Evolutionary conservation across 2,888 invertebrate species (phyloP).

Genomic region (Leptarthrus brevirostris): DNA sequence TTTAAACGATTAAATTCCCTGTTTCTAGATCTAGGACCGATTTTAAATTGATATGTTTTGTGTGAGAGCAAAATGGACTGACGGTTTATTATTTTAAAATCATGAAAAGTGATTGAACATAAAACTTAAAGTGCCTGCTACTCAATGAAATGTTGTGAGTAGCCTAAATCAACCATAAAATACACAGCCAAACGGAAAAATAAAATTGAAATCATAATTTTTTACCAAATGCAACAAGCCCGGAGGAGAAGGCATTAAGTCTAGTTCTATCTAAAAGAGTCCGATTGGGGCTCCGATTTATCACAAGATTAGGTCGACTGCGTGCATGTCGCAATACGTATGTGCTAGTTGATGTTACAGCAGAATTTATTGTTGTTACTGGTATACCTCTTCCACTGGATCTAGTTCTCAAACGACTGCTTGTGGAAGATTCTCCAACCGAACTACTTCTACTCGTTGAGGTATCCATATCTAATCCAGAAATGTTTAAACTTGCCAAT

Average conservation of each 20-base stretch:
- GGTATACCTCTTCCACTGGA: not conserved
- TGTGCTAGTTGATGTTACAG: not conserved
- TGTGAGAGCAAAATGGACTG: no score
- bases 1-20: no score
- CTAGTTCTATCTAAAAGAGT: slow-evolving; percentile 52
- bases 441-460: not conserved
- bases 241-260: slow-evolving; percentile 51
- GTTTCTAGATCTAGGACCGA: no score
- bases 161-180: slow-evolving; percentile 24
- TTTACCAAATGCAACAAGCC: slow-evolving; percentile 50
- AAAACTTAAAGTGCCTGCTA: not conserved
- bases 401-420: not conserved
- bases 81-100: no score
- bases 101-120: no score
- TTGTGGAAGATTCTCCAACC: not conserved
- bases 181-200: slow-evolving; percentile 42
- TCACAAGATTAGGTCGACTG: slow-evolving; percentile 41
- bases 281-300: slow-evolving; percentile 25
- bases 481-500: slow-evolving; percentile 6
- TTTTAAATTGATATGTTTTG: no score
- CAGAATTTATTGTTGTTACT: slow-evolving; percentile 2
- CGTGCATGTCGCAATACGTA: not conserved
- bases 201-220: slow-evolving; percentile 54
- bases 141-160: not conserved
- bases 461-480: not conserved